Base-by-base conservation (phyloP, 2,888 invertebrate genomes). In the Pandemis corylana region DNA sequence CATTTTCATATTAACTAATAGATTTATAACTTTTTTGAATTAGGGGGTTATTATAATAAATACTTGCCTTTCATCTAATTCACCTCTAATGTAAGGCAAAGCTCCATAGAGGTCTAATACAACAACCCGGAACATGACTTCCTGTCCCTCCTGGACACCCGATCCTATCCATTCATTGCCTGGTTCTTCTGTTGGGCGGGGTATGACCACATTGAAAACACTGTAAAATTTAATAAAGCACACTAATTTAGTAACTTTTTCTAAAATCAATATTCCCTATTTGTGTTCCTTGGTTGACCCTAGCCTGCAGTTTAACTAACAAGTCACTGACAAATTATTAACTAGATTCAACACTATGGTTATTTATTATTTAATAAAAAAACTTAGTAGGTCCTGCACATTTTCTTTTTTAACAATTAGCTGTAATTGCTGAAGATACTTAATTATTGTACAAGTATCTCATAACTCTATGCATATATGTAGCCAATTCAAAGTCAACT, bases 161-260 rank as follows among this genome's bases (percentile, higher is more conserved):
- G 93, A 81, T 1, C 96, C 96, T 73, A 95, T 83, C 96, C 96
- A 96, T 78, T 90, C 89, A 78, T 93, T 87, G 4, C 94, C 91
- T 0, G 91, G 90, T 69, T 91, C 87, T 69, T 93, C 92, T 49
- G 93, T 92, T 7, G 95, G 95, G 81, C 95, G 94, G 59, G 96
- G 96, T 64, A 97, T 95, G 5, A 96, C 96, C 12, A 96, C 96
- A 89, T 97, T 97, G 82, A 97, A 97, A 41, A 95, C 94, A 81
- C 96, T 94, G 80, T 77, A 91, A 36, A 87, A 20, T 28, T 56
- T 41, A 5, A 42, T 59, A 7, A 5, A 28, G 71, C n/a, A 4
- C 28, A 36, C 28, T 36, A 49, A 20, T 44, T 10, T 46, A 41
- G 28, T 70, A 6, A 15, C 53, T 15, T 53, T 15, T 15, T 5